phyloP scores from a whole-genome alignment of 2,888 invertebrate genomes.

The Nomada ferruginata region DNA sequence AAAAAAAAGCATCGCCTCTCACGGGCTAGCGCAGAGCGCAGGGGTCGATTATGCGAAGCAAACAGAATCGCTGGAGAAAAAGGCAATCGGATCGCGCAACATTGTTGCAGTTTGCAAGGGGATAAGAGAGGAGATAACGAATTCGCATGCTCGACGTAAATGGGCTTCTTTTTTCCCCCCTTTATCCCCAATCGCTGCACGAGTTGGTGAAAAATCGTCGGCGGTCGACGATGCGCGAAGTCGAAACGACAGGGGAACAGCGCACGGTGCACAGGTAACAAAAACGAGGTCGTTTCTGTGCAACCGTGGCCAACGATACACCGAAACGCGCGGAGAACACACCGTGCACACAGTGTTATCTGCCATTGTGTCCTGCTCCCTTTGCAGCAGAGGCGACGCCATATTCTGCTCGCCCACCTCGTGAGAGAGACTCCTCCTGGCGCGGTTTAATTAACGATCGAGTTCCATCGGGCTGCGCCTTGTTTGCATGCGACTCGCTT shows the following conservation, averaged over 20 bases:
- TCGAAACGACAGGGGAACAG: constrained; percentile 36
- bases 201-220: constrained; percentile 48
- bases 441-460: constrained; percentile 70
- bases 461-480: constrained; percentile 47
- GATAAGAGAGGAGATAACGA: background rate
- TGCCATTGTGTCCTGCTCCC: constrained; percentile 62
- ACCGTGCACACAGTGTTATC: constrained; percentile 50
- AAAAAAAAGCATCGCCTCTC: background rate
- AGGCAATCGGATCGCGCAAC: constrained; percentile 13
- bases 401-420: constrained; percentile 51
- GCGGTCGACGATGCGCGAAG: constrained; percentile 50
- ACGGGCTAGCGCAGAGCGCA: background rate
- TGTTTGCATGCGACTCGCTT: constrained; percentile 49
- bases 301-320: constrained; percentile 38
- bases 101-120: constrained; percentile 5
- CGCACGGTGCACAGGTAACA: constrained; percentile 9
- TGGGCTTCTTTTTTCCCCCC: constrained; percentile 29
- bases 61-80: constrained; percentile 15
- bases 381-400: constrained; percentile 53
- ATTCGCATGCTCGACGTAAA: constrained; percentile 32
- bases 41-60: background rate
- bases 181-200: constrained; percentile 37
- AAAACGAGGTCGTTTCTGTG: constrained; percentile 49
- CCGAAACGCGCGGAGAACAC: constrained; percentile 37
- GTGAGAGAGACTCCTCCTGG: constrained; percentile 37